Conservation (phyloP, 2,888 invertebrate genomes). For the Orchesellides sinensis region DNA sequence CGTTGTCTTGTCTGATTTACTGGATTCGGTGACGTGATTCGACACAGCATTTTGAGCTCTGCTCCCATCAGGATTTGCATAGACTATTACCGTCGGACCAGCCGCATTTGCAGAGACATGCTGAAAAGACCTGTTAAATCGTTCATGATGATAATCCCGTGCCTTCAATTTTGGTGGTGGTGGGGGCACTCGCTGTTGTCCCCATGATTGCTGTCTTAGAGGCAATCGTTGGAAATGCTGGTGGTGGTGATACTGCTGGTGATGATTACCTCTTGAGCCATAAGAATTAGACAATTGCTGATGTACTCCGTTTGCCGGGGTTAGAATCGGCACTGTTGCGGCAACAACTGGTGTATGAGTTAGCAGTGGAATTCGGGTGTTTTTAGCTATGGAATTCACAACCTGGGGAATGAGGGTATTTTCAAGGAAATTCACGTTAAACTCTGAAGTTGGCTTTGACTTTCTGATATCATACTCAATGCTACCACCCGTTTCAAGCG, state of each 20-base stretch:
- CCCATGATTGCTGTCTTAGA: constrained; percentile 6
- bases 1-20: constrained; percentile 1
- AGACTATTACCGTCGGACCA: constrained; percentile 71
- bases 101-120: constrained; percentile 68
- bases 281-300: too few species aligned
- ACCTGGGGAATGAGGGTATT: constrained; percentile 59
- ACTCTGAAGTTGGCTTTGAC: constrained; percentile 56
- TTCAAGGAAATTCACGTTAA: constrained; percentile 58
- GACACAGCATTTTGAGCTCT: neutral
- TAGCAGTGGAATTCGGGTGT: neutral
- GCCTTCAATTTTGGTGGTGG: constrained; percentile 4
- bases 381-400: constrained; percentile 56
- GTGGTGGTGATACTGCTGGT: neutral
- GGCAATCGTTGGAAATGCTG: constrained; percentile 14
- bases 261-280: neutral
- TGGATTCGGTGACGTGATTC: neutral
- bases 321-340: neutral
- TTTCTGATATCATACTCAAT: constrained; percentile 52
- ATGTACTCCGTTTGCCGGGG: neutral
- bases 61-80: constrained; percentile 61
- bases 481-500: constrained; percentile 22
- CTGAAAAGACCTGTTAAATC: constrained; percentile 17
- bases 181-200: neutral
- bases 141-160: neutral
- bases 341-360: neutral